Conservation (phyloP, 2,888 invertebrate genomes). For the Opisthograptis luteolata region DNA sequence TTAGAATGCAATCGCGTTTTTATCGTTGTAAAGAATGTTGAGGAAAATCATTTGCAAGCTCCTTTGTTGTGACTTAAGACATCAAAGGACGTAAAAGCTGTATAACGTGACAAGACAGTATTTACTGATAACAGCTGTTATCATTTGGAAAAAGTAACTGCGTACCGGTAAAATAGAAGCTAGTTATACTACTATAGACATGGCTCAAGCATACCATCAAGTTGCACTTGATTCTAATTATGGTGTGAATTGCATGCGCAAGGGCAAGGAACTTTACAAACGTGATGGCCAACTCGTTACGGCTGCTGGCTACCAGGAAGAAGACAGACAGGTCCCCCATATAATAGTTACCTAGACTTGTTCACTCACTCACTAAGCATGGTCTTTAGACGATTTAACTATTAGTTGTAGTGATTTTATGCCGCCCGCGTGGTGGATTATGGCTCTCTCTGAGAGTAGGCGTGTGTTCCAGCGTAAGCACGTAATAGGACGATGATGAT, state of each 20-base stretch:
- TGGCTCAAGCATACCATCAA: not conserved
- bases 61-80: not conserved
- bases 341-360: not conserved
- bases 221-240: conserved; percentile 5
- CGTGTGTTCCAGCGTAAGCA: too few relatives aligned
- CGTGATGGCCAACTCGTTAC: conserved; percentile 12
- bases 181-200: not conserved
- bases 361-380: conserved; percentile 1
- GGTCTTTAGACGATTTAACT: not conserved
- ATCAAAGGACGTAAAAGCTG: too few relatives aligned
- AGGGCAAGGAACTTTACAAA: conserved; percentile 10
- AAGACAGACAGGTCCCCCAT: not conserved
- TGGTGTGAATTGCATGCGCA: conserved; percentile 5
- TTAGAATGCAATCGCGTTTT: not conserved
- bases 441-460: too few relatives aligned
- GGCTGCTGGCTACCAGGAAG: conserved; percentile 12
- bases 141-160: too few relatives aligned
- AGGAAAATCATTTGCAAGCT: conserved; percentile 19
- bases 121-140: too few relatives aligned
- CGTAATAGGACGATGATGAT: too few relatives aligned
- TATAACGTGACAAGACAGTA: too few relatives aligned
- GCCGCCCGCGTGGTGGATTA: too few relatives aligned
- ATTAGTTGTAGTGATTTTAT: too few relatives aligned
- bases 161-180: too few relatives aligned
- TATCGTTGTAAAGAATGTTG: conserved; percentile 16